phyloP scores from a whole-genome alignment of 23 tunicate species.

The Diplosoma virens region DNA sequence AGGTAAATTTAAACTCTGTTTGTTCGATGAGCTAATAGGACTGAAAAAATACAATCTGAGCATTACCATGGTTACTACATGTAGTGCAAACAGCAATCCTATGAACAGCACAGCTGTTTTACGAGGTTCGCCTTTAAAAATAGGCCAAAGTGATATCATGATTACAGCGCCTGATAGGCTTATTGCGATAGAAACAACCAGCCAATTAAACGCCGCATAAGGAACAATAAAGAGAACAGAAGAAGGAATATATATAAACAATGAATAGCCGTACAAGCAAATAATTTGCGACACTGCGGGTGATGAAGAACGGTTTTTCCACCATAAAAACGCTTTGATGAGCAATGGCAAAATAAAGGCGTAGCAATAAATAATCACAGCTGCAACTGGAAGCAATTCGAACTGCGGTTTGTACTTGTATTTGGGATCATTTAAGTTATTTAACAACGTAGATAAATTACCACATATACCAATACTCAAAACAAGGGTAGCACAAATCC shows the following conservation, averaged over 20 bases:
- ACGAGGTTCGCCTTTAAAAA: conserved; percentile 30
- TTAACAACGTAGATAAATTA: conserved; percentile 69
- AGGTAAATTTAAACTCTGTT: too few relatives aligned
- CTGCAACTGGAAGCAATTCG: conserved; percentile 70
- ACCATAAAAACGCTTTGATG: conserved; percentile 55
- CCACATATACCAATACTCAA: conserved; percentile 78
- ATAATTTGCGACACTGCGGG: conserved; percentile 62
- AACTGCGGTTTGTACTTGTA: conserved; percentile 89
- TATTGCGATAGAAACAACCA: conserved; percentile 46
- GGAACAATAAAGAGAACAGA: conserved; percentile 66
- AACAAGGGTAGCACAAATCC: conserved; percentile 96
- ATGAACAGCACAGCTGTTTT: conserved; percentile 29
- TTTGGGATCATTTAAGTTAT: conserved; percentile 30
- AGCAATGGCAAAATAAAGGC: conserved; percentile 77
- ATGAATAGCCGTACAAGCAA: conserved; percentile 84
- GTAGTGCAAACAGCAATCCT: conserved; percentile 32
- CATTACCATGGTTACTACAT: conserved; percentile 39
- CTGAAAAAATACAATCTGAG: conserved; percentile 66
- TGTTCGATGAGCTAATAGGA: conserved; percentile 15
- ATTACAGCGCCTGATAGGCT: conserved; percentile 68
- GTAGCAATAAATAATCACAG: conserved; percentile 71
- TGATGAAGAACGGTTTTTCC: conserved; percentile 39
- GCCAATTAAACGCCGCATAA: conserved; percentile 65
- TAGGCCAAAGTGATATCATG: conserved; percentile 55
- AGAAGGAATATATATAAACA: conserved; percentile 74